Percentiles rank a stretch among this genome's conserved stretches.
Conservation (phyloP, 2,797 vertebrate genomes). For the Chaenodraco wilsoni region DNA sequence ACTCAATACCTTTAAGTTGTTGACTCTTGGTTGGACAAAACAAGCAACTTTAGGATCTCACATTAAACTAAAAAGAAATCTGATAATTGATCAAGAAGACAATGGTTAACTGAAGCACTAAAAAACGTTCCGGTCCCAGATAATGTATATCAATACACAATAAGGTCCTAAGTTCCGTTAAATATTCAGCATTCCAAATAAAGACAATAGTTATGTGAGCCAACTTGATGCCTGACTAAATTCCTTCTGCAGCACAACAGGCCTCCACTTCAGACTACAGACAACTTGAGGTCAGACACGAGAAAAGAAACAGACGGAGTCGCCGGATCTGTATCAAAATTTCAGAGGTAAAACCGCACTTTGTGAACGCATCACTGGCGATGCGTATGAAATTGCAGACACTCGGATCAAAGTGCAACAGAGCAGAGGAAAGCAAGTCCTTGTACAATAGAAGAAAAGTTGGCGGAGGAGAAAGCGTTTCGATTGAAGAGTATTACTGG, state of each 20-base stretch:
- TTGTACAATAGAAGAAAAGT: constrained; percentile 26
- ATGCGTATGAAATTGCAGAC: constrained; percentile 24
- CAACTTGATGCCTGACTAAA: constrained; percentile 8
- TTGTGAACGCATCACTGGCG: constrained; percentile 37
- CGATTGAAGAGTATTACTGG: constrained; percentile 15
- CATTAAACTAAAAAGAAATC: not conserved
- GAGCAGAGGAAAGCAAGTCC: constrained; percentile 37
- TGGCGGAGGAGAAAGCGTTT: constrained; percentile 6
- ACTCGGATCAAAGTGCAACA: constrained; percentile 12
- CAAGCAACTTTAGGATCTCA: not conserved
- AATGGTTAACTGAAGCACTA: not conserved
- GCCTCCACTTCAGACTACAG: constrained; percentile 24
- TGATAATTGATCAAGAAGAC: not conserved
- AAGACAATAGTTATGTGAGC: not conserved
- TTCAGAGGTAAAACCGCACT: constrained; percentile 49
- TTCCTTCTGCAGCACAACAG: constrained; percentile 25
- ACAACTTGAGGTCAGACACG: constrained; percentile 28
- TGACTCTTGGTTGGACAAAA: not conserved
- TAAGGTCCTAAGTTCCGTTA: not conserved
- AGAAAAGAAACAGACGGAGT: constrained; percentile 10
- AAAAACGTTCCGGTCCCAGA: not conserved
- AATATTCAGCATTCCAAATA: not conserved
- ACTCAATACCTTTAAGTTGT: not conserved
- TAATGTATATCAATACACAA: not conserved
- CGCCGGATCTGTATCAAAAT: constrained; percentile 42